These are phyloP conservation scores for Tetragnatha montana DNA, from an alignment of 2,888 invertebrate species.

Conservation along the genomic window DNA sequence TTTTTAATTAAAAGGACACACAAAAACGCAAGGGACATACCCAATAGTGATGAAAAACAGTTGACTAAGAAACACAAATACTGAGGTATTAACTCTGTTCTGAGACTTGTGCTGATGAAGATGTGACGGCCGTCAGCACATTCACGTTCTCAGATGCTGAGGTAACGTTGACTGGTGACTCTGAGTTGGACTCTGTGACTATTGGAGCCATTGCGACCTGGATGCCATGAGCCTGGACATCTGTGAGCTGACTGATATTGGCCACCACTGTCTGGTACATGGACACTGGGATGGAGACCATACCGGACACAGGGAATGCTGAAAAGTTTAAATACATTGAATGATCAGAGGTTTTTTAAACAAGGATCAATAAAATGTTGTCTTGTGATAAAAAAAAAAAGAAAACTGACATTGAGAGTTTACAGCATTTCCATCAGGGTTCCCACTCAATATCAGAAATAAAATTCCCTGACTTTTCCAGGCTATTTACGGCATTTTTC, in stretches of 20 bases:
- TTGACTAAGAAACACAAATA: conserved; percentile 36
- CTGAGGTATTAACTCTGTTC: conserved; percentile 69
- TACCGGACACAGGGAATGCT: conserved; percentile 84
- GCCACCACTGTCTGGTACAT: conserved; percentile 98
- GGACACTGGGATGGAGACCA: conserved; percentile 96
- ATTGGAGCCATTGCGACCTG: conserved; percentile 75
- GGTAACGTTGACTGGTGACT: conserved; percentile 65
- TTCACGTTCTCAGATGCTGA: conserved; percentile 65
- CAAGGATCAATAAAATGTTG: no score
- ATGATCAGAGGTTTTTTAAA: neutral
- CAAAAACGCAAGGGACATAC: neutral
- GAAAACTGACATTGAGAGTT: no score
- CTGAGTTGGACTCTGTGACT: conserved; percentile 74
- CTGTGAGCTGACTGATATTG: conserved; percentile 73
- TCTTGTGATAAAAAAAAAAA: no score
- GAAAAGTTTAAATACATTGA: neutral
- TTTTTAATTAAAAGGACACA: no score
- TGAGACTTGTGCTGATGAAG: conserved; percentile 59
- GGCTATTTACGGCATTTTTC: no score
- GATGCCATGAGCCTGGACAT: conserved; percentile 72
- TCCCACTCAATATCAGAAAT: no score
- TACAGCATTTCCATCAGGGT: no score
- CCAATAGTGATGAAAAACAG: conserved; percentile 36
- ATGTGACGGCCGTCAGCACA: conserved; percentile 65
- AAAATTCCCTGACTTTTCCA: no score